Conservation (phyloP, 2,797 vertebrate species). For the Rhyacichthys aspro region DNA sequence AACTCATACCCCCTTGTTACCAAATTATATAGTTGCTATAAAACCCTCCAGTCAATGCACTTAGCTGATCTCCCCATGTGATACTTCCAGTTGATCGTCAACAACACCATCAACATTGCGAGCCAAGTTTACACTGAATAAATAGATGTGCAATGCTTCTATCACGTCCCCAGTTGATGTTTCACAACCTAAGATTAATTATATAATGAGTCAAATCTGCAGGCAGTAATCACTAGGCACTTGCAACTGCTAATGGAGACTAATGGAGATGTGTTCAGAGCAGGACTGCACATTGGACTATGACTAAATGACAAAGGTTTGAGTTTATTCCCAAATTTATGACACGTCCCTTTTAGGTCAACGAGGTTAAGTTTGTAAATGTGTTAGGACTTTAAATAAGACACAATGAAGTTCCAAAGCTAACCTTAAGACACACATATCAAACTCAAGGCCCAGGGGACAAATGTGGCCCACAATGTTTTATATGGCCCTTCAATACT, state of each 20-base stretch:
- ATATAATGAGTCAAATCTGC: constrained; percentile 45
- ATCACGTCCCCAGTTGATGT: constrained; percentile 30
- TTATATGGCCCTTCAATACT: too few relatives aligned
- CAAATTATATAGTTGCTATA: constrained; percentile 72
- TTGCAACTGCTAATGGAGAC: too few relatives aligned
- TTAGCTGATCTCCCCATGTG: constrained; percentile 47
- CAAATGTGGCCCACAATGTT: too few relatives aligned
- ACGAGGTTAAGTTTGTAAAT: too few relatives aligned
- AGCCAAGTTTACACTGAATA: constrained; percentile 35
- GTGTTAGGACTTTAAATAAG: too few relatives aligned
- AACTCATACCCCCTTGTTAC: constrained; percentile 71
- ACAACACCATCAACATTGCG: constrained; percentile 51
- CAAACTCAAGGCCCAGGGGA: too few relatives aligned
- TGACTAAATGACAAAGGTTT: too few relatives aligned
- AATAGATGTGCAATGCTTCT: constrained; percentile 28
- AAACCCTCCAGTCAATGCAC: constrained; percentile 55
- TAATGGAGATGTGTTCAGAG: too few relatives aligned
- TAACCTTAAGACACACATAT: background rate
- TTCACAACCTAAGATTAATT: constrained; percentile 40
- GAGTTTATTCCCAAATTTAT: too few relatives aligned
- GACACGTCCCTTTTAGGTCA: too few relatives aligned
- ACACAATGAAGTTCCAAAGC: constrained; percentile 24
- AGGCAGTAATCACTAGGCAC: too few relatives aligned
- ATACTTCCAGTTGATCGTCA: constrained; percentile 47
- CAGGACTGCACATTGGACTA: too few relatives aligned